phyloP scores from a whole-genome alignment of 2,888 invertebrate species.

The Eulithis prunata region DNA sequence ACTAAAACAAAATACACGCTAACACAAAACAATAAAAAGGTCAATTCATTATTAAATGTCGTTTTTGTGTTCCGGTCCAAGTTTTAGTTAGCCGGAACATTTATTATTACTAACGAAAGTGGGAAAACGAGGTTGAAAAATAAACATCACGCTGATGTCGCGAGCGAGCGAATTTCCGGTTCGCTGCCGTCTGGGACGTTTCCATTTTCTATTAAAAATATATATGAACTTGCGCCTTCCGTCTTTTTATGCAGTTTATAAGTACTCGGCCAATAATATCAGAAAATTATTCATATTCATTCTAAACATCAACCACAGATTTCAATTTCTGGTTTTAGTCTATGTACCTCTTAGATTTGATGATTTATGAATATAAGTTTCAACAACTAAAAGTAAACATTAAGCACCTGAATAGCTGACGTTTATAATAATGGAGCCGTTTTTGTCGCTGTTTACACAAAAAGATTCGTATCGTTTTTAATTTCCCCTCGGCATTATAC shows the following conservation, averaged over 20 bases:
- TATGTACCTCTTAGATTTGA: too few relatives aligned
- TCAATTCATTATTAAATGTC: too few relatives aligned
- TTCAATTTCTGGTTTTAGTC: too few relatives aligned
- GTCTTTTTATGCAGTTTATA: conserved; percentile 47
- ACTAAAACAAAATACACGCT: too few relatives aligned
- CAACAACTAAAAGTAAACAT: not conserved
- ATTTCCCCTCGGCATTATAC: conserved; percentile 71
- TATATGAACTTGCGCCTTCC: conserved; percentile 62
- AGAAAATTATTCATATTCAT: too few relatives aligned
- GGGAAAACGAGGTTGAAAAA: conserved; percentile 63
- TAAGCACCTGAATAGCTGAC: not conserved
- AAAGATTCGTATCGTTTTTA: conserved; percentile 65
- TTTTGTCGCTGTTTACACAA: conserved; percentile 54
- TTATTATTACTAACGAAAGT: conserved; percentile 61
- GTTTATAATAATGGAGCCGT: conserved; percentile 19
- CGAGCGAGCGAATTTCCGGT: conserved; percentile 69
- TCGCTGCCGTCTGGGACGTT: conserved; percentile 66
- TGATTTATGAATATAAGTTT: too few relatives aligned
- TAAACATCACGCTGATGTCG: conserved; percentile 60
- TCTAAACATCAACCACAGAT: too few relatives aligned
- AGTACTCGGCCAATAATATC: conserved; percentile 14
- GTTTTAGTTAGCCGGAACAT: not conserved
- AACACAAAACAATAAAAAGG: too few relatives aligned
- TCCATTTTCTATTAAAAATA: conserved; percentile 60
- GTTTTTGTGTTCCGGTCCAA: too few relatives aligned